Conservation (phyloP, 2,113 vertebrate species). For the Arizona elegans region DNA sequence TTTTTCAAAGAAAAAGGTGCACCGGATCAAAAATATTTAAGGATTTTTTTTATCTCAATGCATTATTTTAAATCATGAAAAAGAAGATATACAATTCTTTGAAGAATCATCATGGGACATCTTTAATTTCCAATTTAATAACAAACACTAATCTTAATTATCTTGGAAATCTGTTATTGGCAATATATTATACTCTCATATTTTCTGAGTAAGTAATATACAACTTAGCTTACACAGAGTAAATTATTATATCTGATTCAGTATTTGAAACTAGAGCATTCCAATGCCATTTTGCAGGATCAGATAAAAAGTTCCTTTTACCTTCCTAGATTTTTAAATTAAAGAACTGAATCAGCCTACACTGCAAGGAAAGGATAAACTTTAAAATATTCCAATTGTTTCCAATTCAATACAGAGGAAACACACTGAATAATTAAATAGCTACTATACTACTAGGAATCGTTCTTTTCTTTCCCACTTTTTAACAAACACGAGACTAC, state of each 20-base stretch:
- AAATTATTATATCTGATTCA: background rate
- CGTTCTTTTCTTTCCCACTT: background rate
- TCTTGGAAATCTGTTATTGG: background rate
- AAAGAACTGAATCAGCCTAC: background rate
- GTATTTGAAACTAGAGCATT: background rate
- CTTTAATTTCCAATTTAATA: slow-evolving; percentile 9
- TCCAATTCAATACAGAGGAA: background rate
- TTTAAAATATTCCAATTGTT: background rate
- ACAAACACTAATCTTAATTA: slow-evolving; percentile 4
- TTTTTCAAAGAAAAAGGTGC: background rate
- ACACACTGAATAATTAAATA: background rate
- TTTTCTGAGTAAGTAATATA: background rate
- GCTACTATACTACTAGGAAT: background rate
- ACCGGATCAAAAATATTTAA: background rate
- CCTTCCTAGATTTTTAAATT: background rate
- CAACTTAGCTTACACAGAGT: background rate
- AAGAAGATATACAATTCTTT: slow-evolving; percentile 28
- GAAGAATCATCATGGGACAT: slow-evolving; percentile 49
- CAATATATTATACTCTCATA: background rate
- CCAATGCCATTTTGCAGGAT: background rate
- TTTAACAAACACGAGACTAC: background rate
- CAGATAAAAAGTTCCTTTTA: background rate
- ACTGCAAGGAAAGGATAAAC: accelerated
- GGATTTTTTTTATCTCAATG: background rate
- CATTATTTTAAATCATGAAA: background rate